A percentile compares a stretch with the other conserved stretches of the same genome.
These are phyloP conservation scores for Pleuronectes platessa DNA, from an alignment of 2,113 vertebrate genomes.

Conservation along the genomic window DNA sequence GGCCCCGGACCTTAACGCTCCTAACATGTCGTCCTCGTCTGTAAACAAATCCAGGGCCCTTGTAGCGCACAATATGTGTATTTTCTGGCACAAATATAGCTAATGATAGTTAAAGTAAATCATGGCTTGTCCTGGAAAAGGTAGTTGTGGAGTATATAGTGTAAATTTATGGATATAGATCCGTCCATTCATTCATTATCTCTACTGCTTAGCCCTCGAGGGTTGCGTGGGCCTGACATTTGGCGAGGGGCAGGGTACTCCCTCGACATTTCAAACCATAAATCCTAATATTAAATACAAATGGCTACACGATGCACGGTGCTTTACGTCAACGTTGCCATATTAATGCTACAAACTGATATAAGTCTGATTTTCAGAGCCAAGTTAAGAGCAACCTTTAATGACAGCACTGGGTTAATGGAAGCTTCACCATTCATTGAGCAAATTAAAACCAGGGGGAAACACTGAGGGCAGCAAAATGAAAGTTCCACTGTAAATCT, in stretches of 20 bases:
- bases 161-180: too few species aligned
- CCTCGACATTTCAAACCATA: too few species aligned
- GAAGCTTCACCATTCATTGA: too few species aligned
- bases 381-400: background rate
- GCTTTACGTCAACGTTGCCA: background rate
- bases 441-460: too few species aligned
- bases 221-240: too few species aligned
- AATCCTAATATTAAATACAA: background rate
- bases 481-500: too few species aligned
- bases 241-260: too few species aligned
- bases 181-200: too few species aligned
- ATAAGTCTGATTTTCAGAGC: background rate
- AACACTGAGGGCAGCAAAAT: too few species aligned
- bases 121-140: background rate
- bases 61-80: background rate
- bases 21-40: background rate
- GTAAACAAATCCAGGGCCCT: constrained; percentile 38
- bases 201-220: too few species aligned
- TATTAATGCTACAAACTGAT: background rate
- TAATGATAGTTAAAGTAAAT: background rate
- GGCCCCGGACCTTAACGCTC: background rate
- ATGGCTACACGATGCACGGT: background rate
- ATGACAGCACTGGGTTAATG: background rate
- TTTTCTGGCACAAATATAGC: background rate
- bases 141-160: too few species aligned